These are phyloP conservation scores for Novumbra hubbsi DNA, from an alignment of 2,797 vertebrate genomes.

Conservation along the genomic window DNA sequence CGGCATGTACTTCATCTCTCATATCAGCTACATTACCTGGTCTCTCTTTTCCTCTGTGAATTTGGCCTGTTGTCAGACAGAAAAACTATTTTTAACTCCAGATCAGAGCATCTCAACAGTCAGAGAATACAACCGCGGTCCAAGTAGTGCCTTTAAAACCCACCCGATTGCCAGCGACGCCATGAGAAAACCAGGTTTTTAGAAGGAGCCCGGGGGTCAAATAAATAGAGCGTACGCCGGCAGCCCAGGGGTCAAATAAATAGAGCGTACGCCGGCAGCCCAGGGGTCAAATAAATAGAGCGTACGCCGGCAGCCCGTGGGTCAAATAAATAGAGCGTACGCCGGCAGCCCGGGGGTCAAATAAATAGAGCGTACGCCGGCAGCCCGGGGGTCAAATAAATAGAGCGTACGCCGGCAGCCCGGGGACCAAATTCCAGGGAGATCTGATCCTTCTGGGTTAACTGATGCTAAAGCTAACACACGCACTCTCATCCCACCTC, in stretches of 20 bases:
- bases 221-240: too few species aligned
- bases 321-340: too few species aligned
- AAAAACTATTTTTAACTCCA: slow-evolving; percentile 26
- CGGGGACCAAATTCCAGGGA: not conserved
- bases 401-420: not conserved
- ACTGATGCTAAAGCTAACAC: not conserved
- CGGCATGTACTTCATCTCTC: not conserved
- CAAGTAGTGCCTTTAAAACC: slow-evolving; percentile 4
- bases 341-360: too few species aligned
- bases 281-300: too few species aligned
- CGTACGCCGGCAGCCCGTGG: too few species aligned
- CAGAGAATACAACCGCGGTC: slow-evolving; percentile 18
- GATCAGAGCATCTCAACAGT: slow-evolving; percentile 14
- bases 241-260: too few species aligned
- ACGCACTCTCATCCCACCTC: not conserved
- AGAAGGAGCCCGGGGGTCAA: too few species aligned
- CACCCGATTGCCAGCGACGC: not conserved
- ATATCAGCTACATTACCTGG: slow-evolving; percentile 10
- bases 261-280: too few species aligned
- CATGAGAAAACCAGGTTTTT: not conserved
- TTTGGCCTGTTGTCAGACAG: slow-evolving; percentile 26
- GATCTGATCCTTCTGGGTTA: not conserved
- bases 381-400: too few species aligned
- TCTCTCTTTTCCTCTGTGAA: slow-evolving; percentile 11
- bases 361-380: not conserved